These are phyloP conservation scores for Microtus montanus DNA, from an alignment of 2,113 vertebrate species.

Conservation along the genomic window DNA sequence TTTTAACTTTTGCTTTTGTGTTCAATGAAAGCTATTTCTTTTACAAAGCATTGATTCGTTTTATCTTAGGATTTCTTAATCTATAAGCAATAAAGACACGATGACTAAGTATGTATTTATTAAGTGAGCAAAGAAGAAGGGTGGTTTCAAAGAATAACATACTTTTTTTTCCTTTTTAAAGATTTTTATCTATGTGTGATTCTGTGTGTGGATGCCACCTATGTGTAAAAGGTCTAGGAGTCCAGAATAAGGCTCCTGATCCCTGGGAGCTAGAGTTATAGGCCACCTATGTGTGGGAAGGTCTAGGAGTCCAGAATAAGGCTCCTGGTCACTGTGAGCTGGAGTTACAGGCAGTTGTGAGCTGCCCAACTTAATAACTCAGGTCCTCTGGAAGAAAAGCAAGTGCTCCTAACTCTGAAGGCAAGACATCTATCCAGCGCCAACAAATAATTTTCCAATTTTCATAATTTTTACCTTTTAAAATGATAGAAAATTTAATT, in stretches of 20 bases:
- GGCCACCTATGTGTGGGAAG: neutral
- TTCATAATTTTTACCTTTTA: neutral
- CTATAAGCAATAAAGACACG: neutral
- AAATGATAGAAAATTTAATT: neutral
- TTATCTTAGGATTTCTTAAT: slow-evolving; percentile 1
- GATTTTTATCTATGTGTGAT: neutral
- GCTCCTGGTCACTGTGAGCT: too few species aligned
- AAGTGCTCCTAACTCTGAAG: neutral
- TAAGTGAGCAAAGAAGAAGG: neutral
- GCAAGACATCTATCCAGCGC: neutral
- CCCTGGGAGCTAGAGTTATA: too few species aligned
- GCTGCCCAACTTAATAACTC: neutral
- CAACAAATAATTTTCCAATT: neutral
- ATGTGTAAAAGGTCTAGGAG: too few species aligned
- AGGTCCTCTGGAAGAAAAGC: too few species aligned
- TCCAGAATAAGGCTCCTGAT: too few species aligned
- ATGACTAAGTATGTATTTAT: neutral
- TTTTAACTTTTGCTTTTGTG: slow-evolving; percentile 19
- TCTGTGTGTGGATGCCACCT: neutral
- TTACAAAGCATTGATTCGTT: neutral
- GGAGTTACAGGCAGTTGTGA: neutral
- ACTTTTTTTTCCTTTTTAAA: neutral
- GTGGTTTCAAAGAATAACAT: neutral
- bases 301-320: neutral
- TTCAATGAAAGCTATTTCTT: slow-evolving; percentile 30